These are phyloP conservation scores for Ochropacha duplaris DNA, from an alignment of 2,888 invertebrate genomes.

Conservation along the genomic window DNA sequence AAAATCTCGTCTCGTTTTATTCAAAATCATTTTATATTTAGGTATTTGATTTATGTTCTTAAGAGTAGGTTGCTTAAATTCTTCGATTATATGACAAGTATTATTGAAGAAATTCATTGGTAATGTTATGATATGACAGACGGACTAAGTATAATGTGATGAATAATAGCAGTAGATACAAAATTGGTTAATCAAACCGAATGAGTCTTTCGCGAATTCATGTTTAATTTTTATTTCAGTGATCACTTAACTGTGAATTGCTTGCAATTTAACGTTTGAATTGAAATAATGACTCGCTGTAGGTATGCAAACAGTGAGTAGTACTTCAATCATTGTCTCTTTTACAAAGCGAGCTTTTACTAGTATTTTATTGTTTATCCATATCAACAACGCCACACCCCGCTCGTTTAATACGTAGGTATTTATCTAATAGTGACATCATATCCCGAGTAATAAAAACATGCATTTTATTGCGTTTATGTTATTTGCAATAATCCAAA, in stretches of 20 bases:
- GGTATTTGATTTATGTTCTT: not conserved
- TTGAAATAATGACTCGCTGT: not conserved
- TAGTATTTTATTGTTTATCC: not conserved
- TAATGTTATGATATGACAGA: too few relatives aligned
- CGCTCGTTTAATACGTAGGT: slow-evolving; percentile 29
- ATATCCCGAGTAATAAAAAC: slow-evolving; percentile 19
- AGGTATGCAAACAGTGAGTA: not conserved
- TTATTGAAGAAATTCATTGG: too few relatives aligned
- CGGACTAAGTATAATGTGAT: too few relatives aligned
- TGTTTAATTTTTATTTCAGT: not conserved
- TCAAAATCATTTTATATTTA: not conserved
- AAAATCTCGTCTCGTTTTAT: not conserved
- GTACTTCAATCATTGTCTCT: not conserved
- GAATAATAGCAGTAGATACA: too few relatives aligned
- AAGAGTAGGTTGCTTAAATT: not conserved
- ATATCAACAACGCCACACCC: slow-evolving; percentile 7
- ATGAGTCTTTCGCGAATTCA: not conserved
- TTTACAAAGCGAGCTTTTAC: not conserved
- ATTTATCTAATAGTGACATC: slow-evolving; percentile 33
- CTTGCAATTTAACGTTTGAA: not conserved
- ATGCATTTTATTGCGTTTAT: too few relatives aligned
- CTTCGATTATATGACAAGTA: not conserved
- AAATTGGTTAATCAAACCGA: not conserved
- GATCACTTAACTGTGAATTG: not conserved
- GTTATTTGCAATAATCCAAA: too few relatives aligned